Base-by-base conservation (phyloP, 2,797 vertebrate species). In the Holocentrus rufus region DNA sequence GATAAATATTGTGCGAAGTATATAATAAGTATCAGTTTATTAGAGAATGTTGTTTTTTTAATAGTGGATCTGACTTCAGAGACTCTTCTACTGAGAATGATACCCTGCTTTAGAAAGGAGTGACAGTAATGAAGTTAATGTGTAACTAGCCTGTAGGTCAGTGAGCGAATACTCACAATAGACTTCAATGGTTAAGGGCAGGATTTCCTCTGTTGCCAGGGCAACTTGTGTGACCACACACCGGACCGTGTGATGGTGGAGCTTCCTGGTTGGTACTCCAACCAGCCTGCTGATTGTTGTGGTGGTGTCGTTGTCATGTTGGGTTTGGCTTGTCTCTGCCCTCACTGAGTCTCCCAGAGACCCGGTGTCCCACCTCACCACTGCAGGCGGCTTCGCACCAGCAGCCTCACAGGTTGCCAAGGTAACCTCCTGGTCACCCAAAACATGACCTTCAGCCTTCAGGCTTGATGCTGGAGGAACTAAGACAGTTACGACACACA, bases 141-240 rank as follows among this genome's bases (percentile, higher is more conserved):
- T 23, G 2, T 7, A 46, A 23, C 18, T 30, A 9, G 10, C 22
- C 14, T 10, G 36, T n/a, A 1, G 10, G n/a, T 25, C 8, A 56
- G 23, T 10, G n/a, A 17, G 11, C 39, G n/a, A 42, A 42, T 72
- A 91, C 90, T 55, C 58, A 93, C 92, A 92, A 34, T 86, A 30
- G 13, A 93, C 56, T n/a, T 83, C 74, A 23, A 92, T 39, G 14
- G 1, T 60, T 81, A 82, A 83, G 17, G 61, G 0, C 10, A 76
- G 27, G 3, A 5, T 42, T 17, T 56, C 0, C 7, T 76, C 56
- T 23, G 53, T 3, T 0, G 1, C 2, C 17, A 77, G n/a, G 0
- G 66, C 74, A 1, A 23, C 1, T 56, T 63, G 71, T n/a, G 5
- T 80, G 53, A 92, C 11, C 3, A 88, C 64, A 69, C 92, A 93